These are phyloP conservation scores for Choloepus didactylus DNA, from an alignment of 2,797 vertebrate species.

Conservation along the genomic window DNA sequence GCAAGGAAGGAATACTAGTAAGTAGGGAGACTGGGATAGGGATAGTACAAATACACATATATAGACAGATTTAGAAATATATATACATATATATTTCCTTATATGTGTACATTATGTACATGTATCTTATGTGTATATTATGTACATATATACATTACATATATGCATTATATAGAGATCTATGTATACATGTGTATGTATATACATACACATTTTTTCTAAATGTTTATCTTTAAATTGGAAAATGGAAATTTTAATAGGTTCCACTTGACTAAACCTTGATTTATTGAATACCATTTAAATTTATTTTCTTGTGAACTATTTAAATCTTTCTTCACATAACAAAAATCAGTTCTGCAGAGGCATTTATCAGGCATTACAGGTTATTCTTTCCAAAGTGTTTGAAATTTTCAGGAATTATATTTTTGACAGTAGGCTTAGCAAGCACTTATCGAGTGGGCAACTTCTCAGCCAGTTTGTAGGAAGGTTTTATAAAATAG, in stretches of 20 bases:
- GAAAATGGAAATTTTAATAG: neutral
- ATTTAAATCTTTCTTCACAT: neutral
- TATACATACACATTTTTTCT: fast-evolving
- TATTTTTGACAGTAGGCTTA: neutral
- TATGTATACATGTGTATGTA: neutral
- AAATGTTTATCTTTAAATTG: too few relatives aligned
- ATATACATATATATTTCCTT: fast-evolving
- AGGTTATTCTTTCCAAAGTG: neutral
- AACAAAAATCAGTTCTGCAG: neutral
- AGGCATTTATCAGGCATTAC: neutral
- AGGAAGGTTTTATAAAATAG: neutral
- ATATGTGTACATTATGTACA: neutral
- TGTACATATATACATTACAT: too few relatives aligned
- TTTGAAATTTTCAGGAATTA: neutral
- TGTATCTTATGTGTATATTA: too few relatives aligned
- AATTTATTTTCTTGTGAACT: neutral
- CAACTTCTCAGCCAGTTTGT: neutral
- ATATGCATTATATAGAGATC: too few relatives aligned
- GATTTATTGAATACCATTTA: neutral
- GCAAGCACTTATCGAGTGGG: neutral
- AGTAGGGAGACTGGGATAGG: too few relatives aligned
- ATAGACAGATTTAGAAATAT: neutral
- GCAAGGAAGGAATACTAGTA: neutral
- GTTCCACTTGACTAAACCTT: neutral
- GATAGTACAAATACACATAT: neutral